These are phyloP conservation scores for Muschampia plurimacula DNA, from an alignment of 2,888 invertebrate species.

Conservation along the genomic window DNA sequence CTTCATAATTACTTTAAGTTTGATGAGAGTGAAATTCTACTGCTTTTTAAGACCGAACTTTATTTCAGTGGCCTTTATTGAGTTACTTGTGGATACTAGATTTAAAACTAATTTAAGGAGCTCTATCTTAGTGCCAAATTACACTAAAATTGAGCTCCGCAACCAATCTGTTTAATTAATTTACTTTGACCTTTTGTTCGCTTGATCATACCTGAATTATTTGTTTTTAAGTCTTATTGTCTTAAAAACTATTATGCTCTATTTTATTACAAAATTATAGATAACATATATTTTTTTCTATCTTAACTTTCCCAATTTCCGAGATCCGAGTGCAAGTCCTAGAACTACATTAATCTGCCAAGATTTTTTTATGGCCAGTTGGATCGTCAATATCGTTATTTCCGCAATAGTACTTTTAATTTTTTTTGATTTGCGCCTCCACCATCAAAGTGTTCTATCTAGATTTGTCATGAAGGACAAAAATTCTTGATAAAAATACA, in stretches of 20 bases:
- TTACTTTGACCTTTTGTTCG: conserved; percentile 1
- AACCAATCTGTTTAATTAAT: not conserved
- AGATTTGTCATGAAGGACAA: too few species aligned
- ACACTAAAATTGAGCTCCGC: not conserved
- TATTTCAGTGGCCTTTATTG: not conserved
- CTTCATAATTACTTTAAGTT: too few species aligned
- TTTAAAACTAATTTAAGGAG: conserved; percentile 3
- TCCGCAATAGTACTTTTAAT: too few species aligned
- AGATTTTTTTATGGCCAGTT: too few species aligned
- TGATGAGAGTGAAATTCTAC: not conserved
- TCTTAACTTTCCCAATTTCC: too few species aligned
- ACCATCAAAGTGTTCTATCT: too few species aligned
- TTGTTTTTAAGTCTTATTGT: not conserved
- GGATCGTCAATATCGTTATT: too few species aligned
- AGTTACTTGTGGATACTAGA: not conserved
- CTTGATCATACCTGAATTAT: not conserved
- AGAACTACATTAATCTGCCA: too few species aligned
- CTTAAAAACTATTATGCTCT: not conserved
- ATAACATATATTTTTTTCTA: not conserved
- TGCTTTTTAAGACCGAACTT: not conserved
- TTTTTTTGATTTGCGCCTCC: too few species aligned
- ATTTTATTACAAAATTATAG: not conserved
- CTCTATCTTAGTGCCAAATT: conserved; percentile 1
- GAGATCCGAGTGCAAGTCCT: too few species aligned
- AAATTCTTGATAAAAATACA: too few species aligned